Evolutionary conservation across 2,888 invertebrate genomes (phyloP).

Genomic region (Volucella inflata): DNA sequence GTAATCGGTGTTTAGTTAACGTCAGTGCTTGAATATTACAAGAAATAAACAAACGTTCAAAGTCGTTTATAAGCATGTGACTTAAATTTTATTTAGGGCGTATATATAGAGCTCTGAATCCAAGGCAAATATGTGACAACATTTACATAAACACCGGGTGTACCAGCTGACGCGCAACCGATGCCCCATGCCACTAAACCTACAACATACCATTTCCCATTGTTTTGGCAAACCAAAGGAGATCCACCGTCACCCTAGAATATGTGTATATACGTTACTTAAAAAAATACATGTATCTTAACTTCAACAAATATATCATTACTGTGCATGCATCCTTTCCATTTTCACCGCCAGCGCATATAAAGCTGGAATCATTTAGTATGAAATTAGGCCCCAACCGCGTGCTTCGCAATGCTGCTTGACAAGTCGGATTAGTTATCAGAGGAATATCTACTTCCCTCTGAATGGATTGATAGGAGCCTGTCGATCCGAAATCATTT

Average conservation of each 20-base stretch:
- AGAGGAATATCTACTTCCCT: slow-evolving; percentile 91
- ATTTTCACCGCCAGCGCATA: slow-evolving; percentile 91
- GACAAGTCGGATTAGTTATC: slow-evolving; percentile 87
- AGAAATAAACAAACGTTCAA: too few species aligned
- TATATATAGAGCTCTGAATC: slow-evolving; percentile 85
- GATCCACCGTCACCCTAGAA: slow-evolving; percentile 85
- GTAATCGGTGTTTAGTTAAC: too few species aligned
- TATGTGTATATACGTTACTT: background rate
- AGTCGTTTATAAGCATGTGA: too few species aligned
- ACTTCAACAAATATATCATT: slow-evolving; percentile 76
- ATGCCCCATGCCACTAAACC: slow-evolving; percentile 86
- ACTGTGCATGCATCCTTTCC: slow-evolving; percentile 92
- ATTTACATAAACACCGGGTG: slow-evolving; percentile 92
- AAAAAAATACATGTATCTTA: background rate
- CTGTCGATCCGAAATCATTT: slow-evolving; percentile 86
- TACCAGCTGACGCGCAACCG: slow-evolving; percentile 87
- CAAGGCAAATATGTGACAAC: slow-evolving; percentile 88
- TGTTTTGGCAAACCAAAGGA: slow-evolving; percentile 81
- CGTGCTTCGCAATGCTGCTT: slow-evolving; percentile 86
- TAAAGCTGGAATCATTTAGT: slow-evolving; percentile 88
- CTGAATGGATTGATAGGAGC: slow-evolving; percentile 86
- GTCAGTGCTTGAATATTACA: too few species aligned
- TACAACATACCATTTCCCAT: slow-evolving; percentile 83
- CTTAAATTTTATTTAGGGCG: slow-evolving; percentile 15
- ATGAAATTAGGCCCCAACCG: slow-evolving; percentile 87